Evolutionary conservation across 2,888 invertebrate species (phyloP), one percentile per base, ranked within the genome.

Genomic region (Oxytorus armatus): DNA sequence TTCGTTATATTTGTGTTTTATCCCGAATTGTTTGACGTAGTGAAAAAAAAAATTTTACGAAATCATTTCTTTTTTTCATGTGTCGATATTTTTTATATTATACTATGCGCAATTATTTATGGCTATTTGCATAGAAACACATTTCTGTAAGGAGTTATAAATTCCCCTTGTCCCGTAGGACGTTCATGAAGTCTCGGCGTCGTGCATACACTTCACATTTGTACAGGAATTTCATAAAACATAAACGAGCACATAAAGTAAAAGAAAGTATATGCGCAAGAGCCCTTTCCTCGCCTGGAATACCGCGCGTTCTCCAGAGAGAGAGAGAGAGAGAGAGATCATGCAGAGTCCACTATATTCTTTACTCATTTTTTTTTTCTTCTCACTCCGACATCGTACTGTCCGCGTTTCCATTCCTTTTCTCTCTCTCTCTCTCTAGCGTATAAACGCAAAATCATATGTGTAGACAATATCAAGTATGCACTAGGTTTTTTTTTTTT

Each of bases 191-290:
- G 53, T 42, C 75, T 23, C 29, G 57, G 55, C 39, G 44, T 63
- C 65, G 42, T 65, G 14, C 57, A 55, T 53, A 69, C 29, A 55
- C 53, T 55, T 77, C 63, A 63, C 14, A 63, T 53, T 70, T 47
- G 70, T 73, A 73, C 65, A 59, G 51, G 77, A 72, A 77, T 77
- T 77, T 77, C 36, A 77, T 72, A 73, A 77, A 77, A 49, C 65
- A 77, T 55, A 65, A 70, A 65, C 65, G 72, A 59, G 77, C 65
- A 18, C 77, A 51, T 73, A 66, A 77, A 73, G 72, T 66, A 77
- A 53, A 68, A 59, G 59, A 77, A 77, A 77, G 65, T 57, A 66
- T 42, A n/a, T n/a, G 63, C 36, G 29, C 10, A 23, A n/a, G 68
- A 47, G 47, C 36, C 49, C 65, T 49, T 73, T 72, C 51, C 18